A percentile compares a stretch with the other conserved stretches of the same genome.
phyloP scores from a whole-genome alignment of 2,888 invertebrate species.

The Teleiodes luculella region DNA sequence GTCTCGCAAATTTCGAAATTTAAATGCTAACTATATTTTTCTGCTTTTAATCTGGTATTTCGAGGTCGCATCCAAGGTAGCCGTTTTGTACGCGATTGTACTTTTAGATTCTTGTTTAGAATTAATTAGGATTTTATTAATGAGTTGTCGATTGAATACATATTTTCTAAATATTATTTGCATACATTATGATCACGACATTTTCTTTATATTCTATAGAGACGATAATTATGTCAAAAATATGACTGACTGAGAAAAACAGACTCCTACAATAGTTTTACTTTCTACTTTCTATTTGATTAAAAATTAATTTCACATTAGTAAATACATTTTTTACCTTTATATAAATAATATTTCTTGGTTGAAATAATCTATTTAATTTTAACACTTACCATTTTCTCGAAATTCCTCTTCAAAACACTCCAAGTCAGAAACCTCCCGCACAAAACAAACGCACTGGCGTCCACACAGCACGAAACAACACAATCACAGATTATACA shows the following conservation, averaged over 20 bases:
- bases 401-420: constrained; percentile 31
- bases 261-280: background rate
- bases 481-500: constrained; percentile 26
- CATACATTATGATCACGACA: too few relatives aligned
- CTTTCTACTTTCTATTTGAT: constrained; percentile 9
- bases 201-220: too few relatives aligned
- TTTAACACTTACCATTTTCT: constrained; percentile 60
- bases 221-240: too few relatives aligned
- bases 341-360: too few relatives aligned
- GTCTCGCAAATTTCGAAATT: constrained; percentile 48
- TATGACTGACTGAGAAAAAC: background rate
- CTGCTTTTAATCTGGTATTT: background rate
- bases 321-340: too few relatives aligned
- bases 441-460: constrained; percentile 34
- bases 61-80: background rate
- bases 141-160: background rate
- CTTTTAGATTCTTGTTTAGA: background rate
- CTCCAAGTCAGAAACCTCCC: constrained; percentile 30
- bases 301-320: too few relatives aligned
- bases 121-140: background rate
- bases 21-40: constrained; percentile 16
- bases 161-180: background rate
- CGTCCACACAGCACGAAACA: constrained; percentile 24
- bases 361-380: background rate
- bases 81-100: background rate